Evolutionary conservation across 2,113 vertebrate species (phyloP).

Genomic region (Pelobates fuscus): DNA sequence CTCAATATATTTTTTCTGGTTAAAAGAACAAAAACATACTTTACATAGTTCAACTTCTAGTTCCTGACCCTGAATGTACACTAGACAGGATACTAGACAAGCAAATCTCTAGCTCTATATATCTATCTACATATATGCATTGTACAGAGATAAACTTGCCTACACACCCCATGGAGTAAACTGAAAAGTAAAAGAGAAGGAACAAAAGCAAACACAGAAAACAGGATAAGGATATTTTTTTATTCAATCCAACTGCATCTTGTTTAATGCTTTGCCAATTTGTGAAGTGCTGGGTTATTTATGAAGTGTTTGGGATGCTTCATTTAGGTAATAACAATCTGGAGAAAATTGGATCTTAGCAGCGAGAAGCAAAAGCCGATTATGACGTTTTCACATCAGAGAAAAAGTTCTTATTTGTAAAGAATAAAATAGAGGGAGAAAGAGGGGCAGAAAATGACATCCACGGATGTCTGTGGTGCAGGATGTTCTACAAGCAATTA

Average conservation of each 20-base stretch:
- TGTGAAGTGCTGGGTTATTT: conserved; percentile 55
- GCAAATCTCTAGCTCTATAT: no score
- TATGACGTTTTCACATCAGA: conserved; percentile 60
- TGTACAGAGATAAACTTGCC: no score
- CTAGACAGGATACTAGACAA: no score
- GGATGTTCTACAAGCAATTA: conserved; percentile 59
- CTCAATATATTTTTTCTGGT: no score
- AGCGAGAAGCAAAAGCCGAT: conserved; percentile 63
- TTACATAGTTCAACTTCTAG: no score
- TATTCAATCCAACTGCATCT: conserved; percentile 58
- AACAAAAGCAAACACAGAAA: conserved; percentile 46
- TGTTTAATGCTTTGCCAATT: conserved; percentile 56
- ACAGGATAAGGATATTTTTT: conserved; percentile 53
- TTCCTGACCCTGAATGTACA: no score
- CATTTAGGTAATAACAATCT: conserved; percentile 62
- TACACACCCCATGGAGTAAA: conserved; percentile 12
- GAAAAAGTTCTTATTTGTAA: conserved; percentile 64
- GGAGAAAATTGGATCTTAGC: conserved; percentile 64
- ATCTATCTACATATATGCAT: no score
- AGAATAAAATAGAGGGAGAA: conserved; percentile 25
- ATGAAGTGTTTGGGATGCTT: conserved; percentile 58
- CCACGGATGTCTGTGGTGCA: conserved; percentile 46
- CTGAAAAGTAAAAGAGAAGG: conserved; percentile 47
- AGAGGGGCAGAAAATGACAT: conserved; percentile 34
- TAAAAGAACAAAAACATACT: no score